Percentiles rank a stretch among this genome's conserved stretches.
phyloP scores from a whole-genome alignment of 2,113 vertebrate species.

The Hylia prasina region DNA sequence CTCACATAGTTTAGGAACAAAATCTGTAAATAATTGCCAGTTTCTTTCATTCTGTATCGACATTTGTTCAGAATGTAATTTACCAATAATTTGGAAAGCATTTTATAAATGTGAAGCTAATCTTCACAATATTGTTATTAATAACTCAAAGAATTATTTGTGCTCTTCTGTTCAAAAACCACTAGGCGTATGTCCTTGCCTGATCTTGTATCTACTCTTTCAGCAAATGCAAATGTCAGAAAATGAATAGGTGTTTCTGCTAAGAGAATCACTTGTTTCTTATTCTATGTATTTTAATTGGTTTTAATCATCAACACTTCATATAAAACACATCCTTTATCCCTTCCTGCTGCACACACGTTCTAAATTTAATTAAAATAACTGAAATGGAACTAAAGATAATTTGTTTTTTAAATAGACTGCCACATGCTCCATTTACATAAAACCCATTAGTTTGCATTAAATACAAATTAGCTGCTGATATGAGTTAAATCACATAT shows the following conservation, averaged over 20 bases:
- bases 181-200: background rate
- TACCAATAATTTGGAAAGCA: background rate
- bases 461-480: conserved; percentile 83
- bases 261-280: conserved; percentile 65
- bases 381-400: conserved; percentile 83
- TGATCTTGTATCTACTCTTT: background rate
- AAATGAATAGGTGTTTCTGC: conserved; percentile 51
- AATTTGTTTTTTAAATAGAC: conserved; percentile 85
- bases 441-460: conserved; percentile 84
- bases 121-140: background rate
- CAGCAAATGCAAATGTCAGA: conserved; percentile 43
- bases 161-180: background rate
- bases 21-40: background rate
- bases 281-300: conserved; percentile 71
- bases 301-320: conserved; percentile 73
- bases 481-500: conserved; percentile 81
- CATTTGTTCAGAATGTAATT: background rate
- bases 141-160: background rate
- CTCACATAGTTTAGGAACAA: background rate
- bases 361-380: conserved; percentile 85
- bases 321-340: conserved; percentile 71
- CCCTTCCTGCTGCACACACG: conserved; percentile 48
- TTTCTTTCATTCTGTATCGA: background rate
- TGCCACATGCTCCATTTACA: conserved; percentile 85
- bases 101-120: background rate